Evolutionary conservation across 1,140 invertebrate species (phyloP).

Genomic region (Oryzaephilus surinamensis): DNA sequence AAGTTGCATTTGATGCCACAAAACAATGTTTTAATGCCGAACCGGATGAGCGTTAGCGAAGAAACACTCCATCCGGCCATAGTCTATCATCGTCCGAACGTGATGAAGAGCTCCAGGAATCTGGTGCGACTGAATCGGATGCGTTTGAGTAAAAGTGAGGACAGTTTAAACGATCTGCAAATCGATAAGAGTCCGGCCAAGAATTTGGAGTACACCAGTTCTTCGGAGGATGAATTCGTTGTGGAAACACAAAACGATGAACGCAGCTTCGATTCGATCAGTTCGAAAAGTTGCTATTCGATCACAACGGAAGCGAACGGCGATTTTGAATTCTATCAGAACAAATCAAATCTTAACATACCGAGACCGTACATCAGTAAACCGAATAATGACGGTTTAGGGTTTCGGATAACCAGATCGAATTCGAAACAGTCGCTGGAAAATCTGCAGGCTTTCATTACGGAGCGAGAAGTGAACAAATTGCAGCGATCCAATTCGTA

Average conservation of each 20-base stretch:
- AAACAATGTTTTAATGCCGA: constrained; percentile 13
- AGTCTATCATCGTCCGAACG: neutral
- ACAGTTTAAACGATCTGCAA: constrained; percentile 23
- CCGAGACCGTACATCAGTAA: neutral
- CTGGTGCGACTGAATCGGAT: constrained; percentile 23
- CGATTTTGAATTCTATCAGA: constrained; percentile 53
- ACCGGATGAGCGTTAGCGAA: constrained; percentile 18
- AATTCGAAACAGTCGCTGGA: constrained; percentile 33
- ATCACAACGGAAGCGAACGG: constrained; percentile 55
- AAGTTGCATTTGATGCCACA: constrained; percentile 21
- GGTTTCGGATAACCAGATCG: constrained; percentile 25
- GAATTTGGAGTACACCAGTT: neutral
- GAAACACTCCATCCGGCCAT: constrained; percentile 11
- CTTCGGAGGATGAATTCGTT: neutral
- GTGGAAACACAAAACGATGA: constrained; percentile 13
- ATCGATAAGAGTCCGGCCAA: constrained; percentile 11
- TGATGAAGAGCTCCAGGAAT: constrained; percentile 15
- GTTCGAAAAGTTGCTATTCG: constrained; percentile 43
- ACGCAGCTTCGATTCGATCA: constrained; percentile 39
- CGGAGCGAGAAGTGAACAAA: too few species aligned
- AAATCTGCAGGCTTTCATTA: constrained; percentile 27
- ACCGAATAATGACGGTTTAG: neutral
- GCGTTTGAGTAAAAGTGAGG: constrained; percentile 29
- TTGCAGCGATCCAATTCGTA: constrained; percentile 30
- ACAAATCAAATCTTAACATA: constrained; percentile 2